Evolutionary conservation across 1,140 invertebrate species (phyloP).

Genomic region (Papilio machaon): DNA sequence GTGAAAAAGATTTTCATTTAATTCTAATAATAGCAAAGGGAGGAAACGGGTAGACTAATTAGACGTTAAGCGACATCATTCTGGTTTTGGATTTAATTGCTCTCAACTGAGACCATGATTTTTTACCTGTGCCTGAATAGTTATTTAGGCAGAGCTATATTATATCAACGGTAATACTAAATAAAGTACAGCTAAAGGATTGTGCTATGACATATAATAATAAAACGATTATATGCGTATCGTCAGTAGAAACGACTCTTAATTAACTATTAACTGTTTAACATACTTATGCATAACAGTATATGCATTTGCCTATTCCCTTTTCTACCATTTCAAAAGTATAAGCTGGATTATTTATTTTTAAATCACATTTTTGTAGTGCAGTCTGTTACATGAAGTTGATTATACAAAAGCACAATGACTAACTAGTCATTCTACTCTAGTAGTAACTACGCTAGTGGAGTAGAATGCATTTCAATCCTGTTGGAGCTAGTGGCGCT

Average conservation of each 20-base stretch:
- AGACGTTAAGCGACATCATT: background rate
- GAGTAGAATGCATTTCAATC: constrained; percentile 20
- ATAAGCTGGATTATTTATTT: background rate
- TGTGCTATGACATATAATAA: too few relatives aligned
- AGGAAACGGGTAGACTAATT: background rate
- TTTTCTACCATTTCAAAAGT: background rate
- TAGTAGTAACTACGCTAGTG: constrained; percentile 32
- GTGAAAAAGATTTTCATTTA: background rate
- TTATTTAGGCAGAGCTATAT: too few relatives aligned
- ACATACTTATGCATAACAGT: too few relatives aligned
- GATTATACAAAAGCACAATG: constrained; percentile 31
- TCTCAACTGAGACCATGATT: background rate
- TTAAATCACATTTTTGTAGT: background rate
- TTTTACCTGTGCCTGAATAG: too few relatives aligned
- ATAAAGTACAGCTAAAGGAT: too few relatives aligned
- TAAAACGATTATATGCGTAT: too few relatives aligned
- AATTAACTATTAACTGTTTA: too few relatives aligned
- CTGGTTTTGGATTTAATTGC: background rate
- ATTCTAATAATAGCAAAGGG: background rate
- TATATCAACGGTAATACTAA: too few relatives aligned
- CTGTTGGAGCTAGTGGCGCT: background rate
- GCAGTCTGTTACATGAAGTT: background rate
- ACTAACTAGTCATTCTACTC: too few relatives aligned
- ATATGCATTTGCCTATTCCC: too few relatives aligned
- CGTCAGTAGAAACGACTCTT: too few relatives aligned